Percentiles rank a stretch among this genome's conserved stretches.
These are phyloP conservation scores for Anniella stebbinsi DNA, from an alignment of 2,797 vertebrate genomes.

Conservation along the genomic window DNA sequence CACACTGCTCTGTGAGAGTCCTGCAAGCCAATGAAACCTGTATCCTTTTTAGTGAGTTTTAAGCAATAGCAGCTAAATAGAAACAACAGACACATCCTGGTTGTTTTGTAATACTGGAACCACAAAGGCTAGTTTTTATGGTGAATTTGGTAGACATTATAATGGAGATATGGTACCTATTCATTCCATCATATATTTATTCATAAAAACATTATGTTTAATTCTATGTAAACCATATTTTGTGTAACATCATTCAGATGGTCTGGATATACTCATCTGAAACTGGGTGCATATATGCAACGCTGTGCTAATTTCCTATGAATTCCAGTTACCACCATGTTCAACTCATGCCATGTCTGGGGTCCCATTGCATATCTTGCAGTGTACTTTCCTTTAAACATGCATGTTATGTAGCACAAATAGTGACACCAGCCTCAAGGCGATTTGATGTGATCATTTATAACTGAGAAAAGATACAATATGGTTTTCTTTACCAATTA, in stretches of 20 bases:
- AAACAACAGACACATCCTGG: constrained; percentile 33
- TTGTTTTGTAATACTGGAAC: constrained; percentile 15
- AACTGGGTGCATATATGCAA: not conserved
- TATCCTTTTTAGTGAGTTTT: not conserved
- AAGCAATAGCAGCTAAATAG: constrained; percentile 23
- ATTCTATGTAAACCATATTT: not conserved
- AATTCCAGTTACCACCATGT: not conserved
- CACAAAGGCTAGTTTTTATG: not conserved
- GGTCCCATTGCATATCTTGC: not conserved
- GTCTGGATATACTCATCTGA: not conserved
- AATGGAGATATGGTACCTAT: constrained; percentile 36
- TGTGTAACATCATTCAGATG: not conserved
- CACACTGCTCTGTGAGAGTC: constrained; percentile 29
- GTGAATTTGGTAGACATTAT: constrained; percentile 7
- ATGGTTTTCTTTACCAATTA: not conserved
- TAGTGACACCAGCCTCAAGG: not conserved
- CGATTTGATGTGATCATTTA: not conserved
- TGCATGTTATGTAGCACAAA: not conserved
- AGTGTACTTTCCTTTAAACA: not conserved
- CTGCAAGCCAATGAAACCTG: constrained; percentile 10
- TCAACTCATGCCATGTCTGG: not conserved
- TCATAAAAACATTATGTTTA: not conserved
- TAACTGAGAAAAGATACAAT: not conserved
- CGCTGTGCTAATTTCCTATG: not conserved
- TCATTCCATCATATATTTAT: not conserved